These are phyloP conservation scores for Sinotaia quadrata DNA, from an alignment of 2,888 invertebrate genomes.

Conservation along the genomic window DNA sequence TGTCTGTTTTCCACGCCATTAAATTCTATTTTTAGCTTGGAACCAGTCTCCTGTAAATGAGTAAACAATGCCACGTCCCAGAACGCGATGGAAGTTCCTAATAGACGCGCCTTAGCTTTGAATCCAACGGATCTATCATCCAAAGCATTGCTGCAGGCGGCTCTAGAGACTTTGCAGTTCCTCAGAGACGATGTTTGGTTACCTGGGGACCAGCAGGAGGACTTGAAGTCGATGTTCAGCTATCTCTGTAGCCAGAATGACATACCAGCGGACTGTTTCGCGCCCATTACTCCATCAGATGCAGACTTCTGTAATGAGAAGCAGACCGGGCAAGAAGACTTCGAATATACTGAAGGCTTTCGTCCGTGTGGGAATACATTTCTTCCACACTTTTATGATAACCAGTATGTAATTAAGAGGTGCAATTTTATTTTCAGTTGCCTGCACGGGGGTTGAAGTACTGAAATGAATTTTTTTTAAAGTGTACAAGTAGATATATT, in stretches of 20 bases:
- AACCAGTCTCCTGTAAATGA: conserved; percentile 11
- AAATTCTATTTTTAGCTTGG: background rate
- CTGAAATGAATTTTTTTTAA: too few relatives aligned
- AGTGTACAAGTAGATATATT: too few relatives aligned
- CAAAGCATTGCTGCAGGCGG: conserved; percentile 4
- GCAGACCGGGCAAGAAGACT: background rate
- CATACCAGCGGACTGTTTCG: background rate
- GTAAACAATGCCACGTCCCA: conserved; percentile 28
- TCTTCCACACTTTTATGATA: conserved; percentile 3
- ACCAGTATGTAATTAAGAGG: conserved; percentile 9
- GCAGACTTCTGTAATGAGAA: background rate
- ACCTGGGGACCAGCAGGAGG: conserved; percentile 1
- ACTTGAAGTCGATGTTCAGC: background rate
- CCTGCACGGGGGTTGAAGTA: too few relatives aligned
- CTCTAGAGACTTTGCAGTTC: conserved; percentile 3
- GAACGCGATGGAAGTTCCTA: conserved; percentile 25
- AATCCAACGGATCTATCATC: conserved; percentile 14
- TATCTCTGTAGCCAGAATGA: background rate
- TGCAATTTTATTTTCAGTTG: too few relatives aligned
- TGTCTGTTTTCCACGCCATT: background rate
- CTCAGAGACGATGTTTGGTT: conserved; percentile 28
- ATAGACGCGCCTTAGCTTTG: conserved; percentile 14
- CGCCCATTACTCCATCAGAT: background rate
- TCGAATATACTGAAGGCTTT: background rate
- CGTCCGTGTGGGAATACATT: background rate